Evolutionary conservation across 1,140 invertebrate species (phyloP), one percentile per base, ranked within the genome.

Genomic region (Drosophila nasuta): DNA sequence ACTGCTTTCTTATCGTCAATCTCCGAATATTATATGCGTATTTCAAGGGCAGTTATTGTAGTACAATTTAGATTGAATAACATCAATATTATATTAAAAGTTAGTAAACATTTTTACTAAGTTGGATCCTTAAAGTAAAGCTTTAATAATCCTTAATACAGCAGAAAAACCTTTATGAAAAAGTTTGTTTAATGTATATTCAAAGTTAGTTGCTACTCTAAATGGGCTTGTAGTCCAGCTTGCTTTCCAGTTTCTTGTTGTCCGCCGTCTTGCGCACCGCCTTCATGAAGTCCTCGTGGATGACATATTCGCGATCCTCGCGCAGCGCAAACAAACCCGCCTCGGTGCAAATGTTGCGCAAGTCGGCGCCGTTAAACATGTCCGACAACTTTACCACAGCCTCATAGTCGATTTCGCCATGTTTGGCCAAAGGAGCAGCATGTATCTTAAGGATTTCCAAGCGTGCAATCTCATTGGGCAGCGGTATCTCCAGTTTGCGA

Each of bases 261-360:
- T 99, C 98, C 0, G 97, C 96, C 0, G 99, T 97, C 94, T 99
- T 99, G 54, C 99, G 95, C 0, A 99, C 99, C 20, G 98, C 99
- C 93, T 99, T 99, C 98, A 99, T 99, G 77, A 99, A 99, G 93
- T 99, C 99, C 95, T 99, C 99, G 93, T 99, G 97, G 35, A 99
- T 96, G 1, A 98, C 97, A 87, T 98, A 98, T 89, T 97, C 97
- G 49, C 98, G 94, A 92, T 99, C 98, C 71, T 96, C 95, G 82
- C 97, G 88, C 5, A 82, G 51, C 5, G 98, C 98, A 95, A 99
- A 99, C 48, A 99, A 93, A 75, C 98, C 99, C 62, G 99, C 98
- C 94, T 99, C 99, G 17, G 99, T 99, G 93, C 99, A 99, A 3
- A 99, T 98, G 93, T 99, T 99, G 86, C 99, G 95, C 52, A 99